These are phyloP conservation scores for Centroberyx gerrardi DNA, from an alignment of 2,797 vertebrate species.

Conservation along the genomic window DNA sequence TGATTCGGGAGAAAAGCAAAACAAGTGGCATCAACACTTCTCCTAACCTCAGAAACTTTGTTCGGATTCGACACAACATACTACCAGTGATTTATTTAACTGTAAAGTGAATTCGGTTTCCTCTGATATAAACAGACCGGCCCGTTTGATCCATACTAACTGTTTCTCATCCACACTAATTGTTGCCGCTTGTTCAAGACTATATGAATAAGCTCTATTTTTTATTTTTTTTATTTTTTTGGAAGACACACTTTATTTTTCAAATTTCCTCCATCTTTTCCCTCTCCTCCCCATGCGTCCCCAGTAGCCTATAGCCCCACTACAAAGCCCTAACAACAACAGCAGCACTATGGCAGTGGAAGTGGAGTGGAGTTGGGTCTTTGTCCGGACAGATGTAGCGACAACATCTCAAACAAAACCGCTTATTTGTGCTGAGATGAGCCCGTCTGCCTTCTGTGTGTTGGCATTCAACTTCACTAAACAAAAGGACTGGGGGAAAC, in stretches of 20 bases:
- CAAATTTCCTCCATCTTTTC: conserved; percentile 65
- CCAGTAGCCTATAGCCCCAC: not conserved
- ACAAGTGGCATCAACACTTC: conserved; percentile 54
- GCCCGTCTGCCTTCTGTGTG: conserved; percentile 86
- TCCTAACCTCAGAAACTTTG: conserved; percentile 35
- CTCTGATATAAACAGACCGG: not conserved
- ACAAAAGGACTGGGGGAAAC: conserved; percentile 78
- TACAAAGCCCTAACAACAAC: conserved; percentile 79
- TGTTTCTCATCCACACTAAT: conserved; percentile 51
- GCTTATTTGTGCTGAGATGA: conserved; percentile 88
- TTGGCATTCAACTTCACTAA: conserved; percentile 84
- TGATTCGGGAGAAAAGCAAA: conserved; percentile 25
- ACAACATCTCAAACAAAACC: conserved; percentile 92
- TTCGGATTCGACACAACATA: not conserved
- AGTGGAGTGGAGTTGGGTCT: conserved; percentile 88
- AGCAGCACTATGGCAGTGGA: conserved; percentile 87
- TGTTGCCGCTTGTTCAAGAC: conserved; percentile 58
- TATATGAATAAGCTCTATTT: conserved; percentile 49
- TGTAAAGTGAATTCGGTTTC: not conserved
- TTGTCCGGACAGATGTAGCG: conserved; percentile 90
- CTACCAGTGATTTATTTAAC: conserved; percentile 3
- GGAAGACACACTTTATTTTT: conserved; percentile 63
- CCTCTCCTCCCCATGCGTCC: conserved; percentile 44
- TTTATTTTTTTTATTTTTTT: conserved; percentile 34
- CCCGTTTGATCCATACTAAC: conserved; percentile 27